phyloP scores from a whole-genome alignment of 1,140 invertebrate genomes.

The Sycobia sp. region DNA sequence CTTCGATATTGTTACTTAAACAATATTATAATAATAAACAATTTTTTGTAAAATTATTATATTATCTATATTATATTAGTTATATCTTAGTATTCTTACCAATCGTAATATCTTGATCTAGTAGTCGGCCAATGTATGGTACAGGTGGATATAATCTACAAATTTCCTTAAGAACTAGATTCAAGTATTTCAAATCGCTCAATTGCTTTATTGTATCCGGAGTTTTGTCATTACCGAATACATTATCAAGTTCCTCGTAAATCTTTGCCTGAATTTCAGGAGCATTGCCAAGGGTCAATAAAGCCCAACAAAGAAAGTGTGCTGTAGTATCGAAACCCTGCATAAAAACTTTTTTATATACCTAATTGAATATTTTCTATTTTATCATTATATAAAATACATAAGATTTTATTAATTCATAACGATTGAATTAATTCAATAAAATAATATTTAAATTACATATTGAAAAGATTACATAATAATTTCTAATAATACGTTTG shows the following conservation, averaged over 20 bases:
- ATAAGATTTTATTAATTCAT: too few species aligned
- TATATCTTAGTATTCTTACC: constrained; percentile 59
- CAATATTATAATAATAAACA: too few species aligned
- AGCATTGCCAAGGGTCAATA: constrained; percentile 59
- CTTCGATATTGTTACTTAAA: too few species aligned
- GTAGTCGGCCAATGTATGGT: constrained; percentile 61
- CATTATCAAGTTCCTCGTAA: constrained; percentile 66
- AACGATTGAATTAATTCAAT: too few species aligned
- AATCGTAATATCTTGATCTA: constrained; percentile 65
- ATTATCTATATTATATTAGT: too few species aligned
- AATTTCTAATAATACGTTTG: too few species aligned
- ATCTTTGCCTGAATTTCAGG: constrained; percentile 67
- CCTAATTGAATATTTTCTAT: too few species aligned
- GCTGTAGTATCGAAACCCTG: constrained; percentile 71
- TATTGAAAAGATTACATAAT: too few species aligned
- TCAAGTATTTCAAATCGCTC: constrained; percentile 66
- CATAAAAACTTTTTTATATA: too few species aligned
- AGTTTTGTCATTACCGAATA: constrained; percentile 58
- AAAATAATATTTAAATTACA: too few species aligned
- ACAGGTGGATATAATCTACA: constrained; percentile 69
- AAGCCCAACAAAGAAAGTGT: constrained; percentile 63
- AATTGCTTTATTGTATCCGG: constrained; percentile 58
- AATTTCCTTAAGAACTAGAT: constrained; percentile 69
- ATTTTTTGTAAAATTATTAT: too few species aligned
- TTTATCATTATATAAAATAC: too few species aligned